phyloP scores from a whole-genome alignment of 2,888 invertebrate species.

The Ophioninae sp. region DNA sequence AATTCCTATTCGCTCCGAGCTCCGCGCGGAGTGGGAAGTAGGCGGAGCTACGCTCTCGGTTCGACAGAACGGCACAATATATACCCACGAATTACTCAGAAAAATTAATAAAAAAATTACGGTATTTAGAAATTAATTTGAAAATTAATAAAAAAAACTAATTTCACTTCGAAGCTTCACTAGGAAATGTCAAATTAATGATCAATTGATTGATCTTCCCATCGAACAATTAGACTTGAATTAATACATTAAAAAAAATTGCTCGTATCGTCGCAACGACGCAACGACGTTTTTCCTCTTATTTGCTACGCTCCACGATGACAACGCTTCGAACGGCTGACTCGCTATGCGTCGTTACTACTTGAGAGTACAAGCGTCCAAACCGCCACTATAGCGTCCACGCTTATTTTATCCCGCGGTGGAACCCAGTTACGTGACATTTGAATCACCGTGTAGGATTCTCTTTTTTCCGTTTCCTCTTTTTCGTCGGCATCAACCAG shows the following conservation, averaged over 20 bases:
- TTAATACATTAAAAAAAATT: too few species aligned
- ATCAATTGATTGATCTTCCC: too few species aligned
- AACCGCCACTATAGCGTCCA: too few species aligned
- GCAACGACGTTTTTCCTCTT: neutral
- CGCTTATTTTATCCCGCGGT: too few species aligned
- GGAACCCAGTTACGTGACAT: neutral
- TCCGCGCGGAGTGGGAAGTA: neutral
- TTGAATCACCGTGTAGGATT: neutral
- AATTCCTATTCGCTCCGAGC: neutral
- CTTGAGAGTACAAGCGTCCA: neutral
- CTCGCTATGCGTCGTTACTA: constrained; percentile 7
- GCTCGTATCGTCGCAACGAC: too few species aligned
- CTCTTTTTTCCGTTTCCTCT: neutral
- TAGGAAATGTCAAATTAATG: too few species aligned
- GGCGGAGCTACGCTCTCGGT: neutral
- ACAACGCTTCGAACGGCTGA: constrained; percentile 5
- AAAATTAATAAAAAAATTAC: too few species aligned
- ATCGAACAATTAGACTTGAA: too few species aligned
- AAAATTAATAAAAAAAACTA: too few species aligned
- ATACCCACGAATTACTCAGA: neutral
- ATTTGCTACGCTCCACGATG: neutral
- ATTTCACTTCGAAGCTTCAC: too few species aligned
- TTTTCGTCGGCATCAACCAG: neutral
- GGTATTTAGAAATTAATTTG: too few species aligned
- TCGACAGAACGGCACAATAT: neutral